Evolutionary conservation across 2,888 invertebrate species (phyloP).

Genomic region (Ecliptopera silaceata): DNA sequence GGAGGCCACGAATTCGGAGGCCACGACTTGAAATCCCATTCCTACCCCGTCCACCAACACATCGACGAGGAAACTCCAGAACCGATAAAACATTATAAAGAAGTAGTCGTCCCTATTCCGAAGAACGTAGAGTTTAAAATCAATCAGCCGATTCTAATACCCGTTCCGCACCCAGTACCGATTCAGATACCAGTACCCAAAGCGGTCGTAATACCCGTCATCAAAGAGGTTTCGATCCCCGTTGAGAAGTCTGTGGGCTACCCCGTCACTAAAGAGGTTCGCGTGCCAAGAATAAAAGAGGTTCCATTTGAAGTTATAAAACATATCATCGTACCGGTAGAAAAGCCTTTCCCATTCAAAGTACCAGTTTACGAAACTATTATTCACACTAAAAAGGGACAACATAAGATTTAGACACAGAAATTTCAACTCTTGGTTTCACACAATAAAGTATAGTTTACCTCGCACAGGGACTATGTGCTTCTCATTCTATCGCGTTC

Average conservation of each 20-base stretch:
- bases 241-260: conserved; percentile 89
- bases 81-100: conserved; percentile 86
- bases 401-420: conserved; percentile 61
- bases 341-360: conserved; percentile 87
- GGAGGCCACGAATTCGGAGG: conserved; percentile 52
- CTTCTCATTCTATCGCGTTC: no score
- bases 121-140: conserved; percentile 85
- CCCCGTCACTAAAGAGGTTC: conserved; percentile 86
- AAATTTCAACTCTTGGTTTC: not conserved
- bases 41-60: conserved; percentile 84
- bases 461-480: no score
- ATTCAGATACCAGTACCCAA: conserved; percentile 87
- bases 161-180: conserved; percentile 86
- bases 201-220: conserved; percentile 86
- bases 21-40: conserved; percentile 67
- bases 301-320: conserved; percentile 87
- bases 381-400: conserved; percentile 86
- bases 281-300: conserved; percentile 86
- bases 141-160: conserved; percentile 81
- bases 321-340: conserved; percentile 86
- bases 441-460: no score
- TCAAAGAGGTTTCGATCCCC: conserved; percentile 87
- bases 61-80: conserved; percentile 87
- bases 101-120: conserved; percentile 85
- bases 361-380: conserved; percentile 88